A percentile compares a stretch with the other conserved stretches of the same genome.
These are phyloP conservation scores for Pristionchus entomophagus DNA, from an alignment of 2,888 invertebrate genomes.

Conservation along the genomic window DNA sequence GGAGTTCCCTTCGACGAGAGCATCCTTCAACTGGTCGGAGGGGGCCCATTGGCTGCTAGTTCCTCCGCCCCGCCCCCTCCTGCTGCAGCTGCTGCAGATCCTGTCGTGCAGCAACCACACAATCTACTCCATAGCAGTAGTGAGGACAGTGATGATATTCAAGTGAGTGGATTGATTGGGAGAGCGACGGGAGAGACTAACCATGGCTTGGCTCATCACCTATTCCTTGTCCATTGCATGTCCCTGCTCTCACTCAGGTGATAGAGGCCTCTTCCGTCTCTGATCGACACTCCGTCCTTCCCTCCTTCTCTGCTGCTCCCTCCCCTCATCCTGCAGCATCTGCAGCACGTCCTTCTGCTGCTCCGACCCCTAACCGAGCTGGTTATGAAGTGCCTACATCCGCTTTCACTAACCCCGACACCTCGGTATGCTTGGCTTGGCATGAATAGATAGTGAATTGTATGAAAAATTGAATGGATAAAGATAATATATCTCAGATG, in stretches of 20 bases:
- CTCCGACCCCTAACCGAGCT: background rate
- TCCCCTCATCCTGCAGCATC: background rate
- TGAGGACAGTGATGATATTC: constrained; percentile 30
- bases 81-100: background rate
- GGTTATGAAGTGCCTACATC: background rate
- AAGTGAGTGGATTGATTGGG: too few species aligned
- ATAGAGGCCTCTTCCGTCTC: background rate
- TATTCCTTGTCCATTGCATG: background rate
- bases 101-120: background rate
- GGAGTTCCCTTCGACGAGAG: background rate
- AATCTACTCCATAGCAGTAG: too few species aligned
- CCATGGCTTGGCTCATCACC: background rate
- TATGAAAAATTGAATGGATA: background rate
- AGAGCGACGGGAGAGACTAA: background rate
- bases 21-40: constrained; percentile 8
- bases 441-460: background rate
- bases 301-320: background rate
- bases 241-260: constrained; percentile 7
- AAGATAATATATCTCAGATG: background rate
- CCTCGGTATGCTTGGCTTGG: background rate
- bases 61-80: background rate
- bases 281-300: too few species aligned
- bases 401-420: constrained; percentile 15
- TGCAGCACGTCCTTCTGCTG: background rate
- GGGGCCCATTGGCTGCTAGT: background rate